These are phyloP conservation scores for Dastarcus helophoroides DNA, from an alignment of 2,888 invertebrate genomes.

Conservation along the genomic window DNA sequence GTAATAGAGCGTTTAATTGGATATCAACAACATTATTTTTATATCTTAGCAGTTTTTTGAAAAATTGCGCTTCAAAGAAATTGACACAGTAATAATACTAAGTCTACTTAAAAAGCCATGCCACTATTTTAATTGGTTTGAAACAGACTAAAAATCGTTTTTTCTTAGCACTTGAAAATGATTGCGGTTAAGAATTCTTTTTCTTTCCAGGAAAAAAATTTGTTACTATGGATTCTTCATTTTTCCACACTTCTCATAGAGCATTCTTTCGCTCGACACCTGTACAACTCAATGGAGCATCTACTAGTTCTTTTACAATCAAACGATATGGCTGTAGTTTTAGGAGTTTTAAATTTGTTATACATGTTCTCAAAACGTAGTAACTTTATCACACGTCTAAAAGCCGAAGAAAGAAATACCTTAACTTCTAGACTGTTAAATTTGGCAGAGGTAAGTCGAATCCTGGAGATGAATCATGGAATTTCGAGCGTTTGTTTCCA, in stretches of 20 bases:
- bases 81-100: no score
- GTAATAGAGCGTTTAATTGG: no score
- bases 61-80: no score
- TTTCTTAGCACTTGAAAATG: no score
- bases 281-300: slow-evolving; percentile 82
- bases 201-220: slow-evolving; percentile 50
- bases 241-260: slow-evolving; percentile 77
- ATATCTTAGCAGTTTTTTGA: no score
- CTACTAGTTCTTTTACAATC: slow-evolving; percentile 64
- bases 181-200: slow-evolving; percentile 6
- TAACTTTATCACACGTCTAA: slow-evolving; percentile 70
- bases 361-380: slow-evolving; percentile 84
- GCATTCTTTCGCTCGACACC: slow-evolving; percentile 75
- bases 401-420: slow-evolving; percentile 57
- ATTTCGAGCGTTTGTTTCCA: slow-evolving; percentile 24
- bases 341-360: slow-evolving; percentile 70
- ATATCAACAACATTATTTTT: no score
- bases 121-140: no score
- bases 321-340: slow-evolving; percentile 72
- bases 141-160: no score
- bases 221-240: slow-evolving; percentile 62
- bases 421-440: slow-evolving; percentile 61
- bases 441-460: slow-evolving; percentile 60
- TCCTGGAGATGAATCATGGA: background rate
- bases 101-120: no score